Evolutionary conservation across 1,140 invertebrate genomes (phyloP), one percentile per base, ranked within the genome.

Genomic region (Eciton burchellii): DNA sequence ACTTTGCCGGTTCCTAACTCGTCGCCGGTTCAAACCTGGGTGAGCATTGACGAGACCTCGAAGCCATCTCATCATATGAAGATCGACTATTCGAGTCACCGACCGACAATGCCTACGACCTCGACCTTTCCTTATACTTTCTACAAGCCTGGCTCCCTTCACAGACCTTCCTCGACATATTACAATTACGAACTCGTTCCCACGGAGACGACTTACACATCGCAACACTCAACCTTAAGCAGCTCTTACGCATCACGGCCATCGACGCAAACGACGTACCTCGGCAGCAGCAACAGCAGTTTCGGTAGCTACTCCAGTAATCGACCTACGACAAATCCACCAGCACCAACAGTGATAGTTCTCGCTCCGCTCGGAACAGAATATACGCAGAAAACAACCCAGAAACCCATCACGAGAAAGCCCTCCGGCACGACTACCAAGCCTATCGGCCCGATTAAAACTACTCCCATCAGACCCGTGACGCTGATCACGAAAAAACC

Each of bases 261-360:
- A 0, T 84, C 86, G 1, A 81, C 87, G 9, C 86, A 76, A 26
- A 70, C 71, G 3, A 81, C 70, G 9, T 81, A 70, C 16, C 21
- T 24, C n/a, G 43, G 35, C 35, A 35, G 35, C 6, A 35, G 35
- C 35, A 35, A 6, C n/a, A 82, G 81, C 19, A 21, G 6, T 35
- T 89, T 87, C 41, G 84, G 79, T 70, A 35, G 35, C 16, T 89
- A 81, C 56, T 91, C 92, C 16, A 86, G 90, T 0, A 92, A 84
- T 5, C 90, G 89, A 81, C 92, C 93, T n/a, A 93, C 92, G 8
- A 92, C 91, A 0, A 93, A 93, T 65, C 91, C 92, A 76, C 96
- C 96, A 12, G 96, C 96, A 9, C 96, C 96, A 8, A 97, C 96
- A 0, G 95, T 97, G 0, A 97, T 97, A 29, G 96, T 97, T 16